Conservation (phyloP, 2,797 vertebrate genomes). For the Sorex maritimensis region DNA sequence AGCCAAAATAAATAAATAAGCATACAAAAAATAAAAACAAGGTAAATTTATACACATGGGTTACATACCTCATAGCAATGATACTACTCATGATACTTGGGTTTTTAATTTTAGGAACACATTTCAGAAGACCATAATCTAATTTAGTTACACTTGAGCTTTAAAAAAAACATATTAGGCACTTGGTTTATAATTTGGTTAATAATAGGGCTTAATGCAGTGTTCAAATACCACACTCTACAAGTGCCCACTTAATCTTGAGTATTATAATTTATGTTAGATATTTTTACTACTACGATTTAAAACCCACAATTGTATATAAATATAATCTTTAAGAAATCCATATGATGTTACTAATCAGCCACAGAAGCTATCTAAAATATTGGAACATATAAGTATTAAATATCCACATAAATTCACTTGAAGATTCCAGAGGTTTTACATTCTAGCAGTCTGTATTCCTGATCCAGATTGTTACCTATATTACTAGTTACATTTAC, state of each 20-base stretch:
- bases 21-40: background rate
- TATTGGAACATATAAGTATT: background rate
- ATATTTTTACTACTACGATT: constrained; percentile 56
- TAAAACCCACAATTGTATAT: background rate
- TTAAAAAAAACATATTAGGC: too few species aligned
- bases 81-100: background rate
- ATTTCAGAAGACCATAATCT: background rate
- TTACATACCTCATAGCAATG: background rate
- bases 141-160: background rate
- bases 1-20: too few species aligned
- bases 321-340: background rate
- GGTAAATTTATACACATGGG: constrained; percentile 40
- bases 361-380: background rate
- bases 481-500: background rate
- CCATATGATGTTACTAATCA: background rate
- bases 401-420: background rate
- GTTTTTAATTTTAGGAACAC: constrained; percentile 3
- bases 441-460: background rate
- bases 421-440: background rate
- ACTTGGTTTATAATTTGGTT: too few species aligned
- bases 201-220: too few species aligned
- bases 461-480: background rate
- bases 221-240: too few species aligned
- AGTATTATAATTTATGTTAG: background rate
- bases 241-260: background rate